Base-by-base conservation (phyloP, 2,113 vertebrate species). In the Collichthys lucidus region DNA sequence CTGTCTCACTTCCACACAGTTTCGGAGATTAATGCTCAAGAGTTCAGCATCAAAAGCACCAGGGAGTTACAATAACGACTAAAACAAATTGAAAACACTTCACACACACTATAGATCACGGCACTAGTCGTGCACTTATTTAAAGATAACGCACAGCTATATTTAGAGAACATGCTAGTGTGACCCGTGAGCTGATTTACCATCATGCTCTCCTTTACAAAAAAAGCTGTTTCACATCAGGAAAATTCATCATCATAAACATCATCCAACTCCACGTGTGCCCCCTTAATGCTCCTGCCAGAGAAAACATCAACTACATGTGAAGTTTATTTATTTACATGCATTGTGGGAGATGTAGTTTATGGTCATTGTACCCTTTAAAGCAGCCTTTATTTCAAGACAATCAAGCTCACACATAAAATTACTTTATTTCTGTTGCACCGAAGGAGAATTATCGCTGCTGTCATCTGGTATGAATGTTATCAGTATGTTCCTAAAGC, bases 221-320 rank as follows among this genome's bases (percentile, higher is more conserved):
- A 63, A 15, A 53, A 42, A 8, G 55, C 72, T 35, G 35, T 40
- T 40, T 74, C 20, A 55, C 72, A 77, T 20, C 8, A 46, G 71
- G 72, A 67, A 71, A 84, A 86, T 80, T 52, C 61, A 86, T 88
- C 83, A 86, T 65, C 68, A 63, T 78, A 66, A 84, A 79, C 59
- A 74, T 84, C 55, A 50, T 50, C 26, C 19, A 79, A 70, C 56
- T 75, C 82, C 16, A 50, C 11, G 22, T 57, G 66, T 15, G 61
- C 65, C 24, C 24, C 35, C 35, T 5, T 69, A 19, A 24, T 42
- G 74, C 62, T 74, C 5, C 42, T 57, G 66, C 56, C 47, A 68
- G 46, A 65, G 60, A 80, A 85, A 81, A 65, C n/a, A 75, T 69
- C 78, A 64, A 75, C 52, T 52, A 29, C 60, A 64, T 85, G 35